Evolutionary conservation across 2,888 invertebrate genomes (phyloP).

Genomic region (Apeira syringaria): DNA sequence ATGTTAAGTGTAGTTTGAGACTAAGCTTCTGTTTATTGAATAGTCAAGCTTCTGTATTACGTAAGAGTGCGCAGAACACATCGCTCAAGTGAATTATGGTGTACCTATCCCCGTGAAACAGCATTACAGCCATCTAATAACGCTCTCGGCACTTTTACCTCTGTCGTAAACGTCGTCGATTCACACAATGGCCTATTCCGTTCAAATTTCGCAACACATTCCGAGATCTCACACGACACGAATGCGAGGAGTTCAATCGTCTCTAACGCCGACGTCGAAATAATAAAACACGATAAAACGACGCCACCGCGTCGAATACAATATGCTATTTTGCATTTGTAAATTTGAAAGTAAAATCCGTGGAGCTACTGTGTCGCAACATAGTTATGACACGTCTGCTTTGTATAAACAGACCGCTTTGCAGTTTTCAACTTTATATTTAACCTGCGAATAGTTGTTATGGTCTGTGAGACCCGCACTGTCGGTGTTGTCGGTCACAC

Average conservation of each 20-base stretch:
- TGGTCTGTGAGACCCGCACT: constrained; percentile 34
- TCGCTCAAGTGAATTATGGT: constrained; percentile 11
- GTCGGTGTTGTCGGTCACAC: constrained; percentile 47
- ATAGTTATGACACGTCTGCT: constrained; percentile 46
- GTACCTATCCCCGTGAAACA: constrained; percentile 10
- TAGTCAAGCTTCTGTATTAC: constrained; percentile 10
- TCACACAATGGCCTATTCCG: constrained; percentile 44
- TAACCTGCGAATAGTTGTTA: constrained; percentile 27
- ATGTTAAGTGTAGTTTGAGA: no score
- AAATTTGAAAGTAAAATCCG: constrained; percentile 73
- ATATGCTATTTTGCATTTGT: constrained; percentile 75
- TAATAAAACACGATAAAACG: constrained; percentile 59
- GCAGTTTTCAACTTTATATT: constrained; percentile 37
- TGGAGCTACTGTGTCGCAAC: constrained; percentile 75
- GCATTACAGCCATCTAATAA: constrained; percentile 14
- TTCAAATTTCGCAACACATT: constrained; percentile 23
- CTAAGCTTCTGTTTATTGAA: neutral
- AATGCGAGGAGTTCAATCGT: constrained; percentile 47
- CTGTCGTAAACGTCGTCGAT: constrained; percentile 13
- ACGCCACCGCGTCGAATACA: constrained; percentile 62
- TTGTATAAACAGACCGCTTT: constrained; percentile 1
- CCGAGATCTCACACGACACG: constrained; percentile 21
- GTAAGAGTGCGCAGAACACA: constrained; percentile 1
- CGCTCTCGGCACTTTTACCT: constrained; percentile 13
- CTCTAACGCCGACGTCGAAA: constrained; percentile 51